A percentile compares a stretch with the other conserved stretches of the same genome.
Evolutionary conservation across 2,888 invertebrate genomes (phyloP).

Genomic region (Eupithecia centaureata): DNA sequence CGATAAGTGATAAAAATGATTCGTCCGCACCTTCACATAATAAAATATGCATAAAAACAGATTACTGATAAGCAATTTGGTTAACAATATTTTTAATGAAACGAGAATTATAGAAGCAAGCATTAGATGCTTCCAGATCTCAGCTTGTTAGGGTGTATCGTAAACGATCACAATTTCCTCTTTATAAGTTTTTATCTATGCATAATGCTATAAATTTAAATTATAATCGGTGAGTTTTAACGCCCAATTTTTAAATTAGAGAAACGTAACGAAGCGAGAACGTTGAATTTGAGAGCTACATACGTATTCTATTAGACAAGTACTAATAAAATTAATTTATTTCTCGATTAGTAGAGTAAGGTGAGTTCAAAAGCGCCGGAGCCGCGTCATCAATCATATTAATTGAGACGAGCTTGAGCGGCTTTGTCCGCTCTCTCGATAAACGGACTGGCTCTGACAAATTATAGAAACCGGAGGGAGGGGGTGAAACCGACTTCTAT

Average conservation of each 20-base stretch:
- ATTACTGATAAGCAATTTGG: constrained; percentile 50
- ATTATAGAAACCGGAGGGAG: constrained; percentile 57
- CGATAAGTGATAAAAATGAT: constrained; percentile 35
- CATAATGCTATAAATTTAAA: constrained; percentile 76
- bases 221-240: constrained; percentile 79
- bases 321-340: constrained; percentile 83
- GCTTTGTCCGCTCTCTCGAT: constrained; percentile 77
- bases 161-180: constrained; percentile 67
- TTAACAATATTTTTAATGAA: constrained; percentile 51
- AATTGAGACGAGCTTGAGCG: constrained; percentile 81
- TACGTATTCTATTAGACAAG: constrained; percentile 78
- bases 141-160: constrained; percentile 69
- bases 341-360: constrained; percentile 80
- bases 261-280: constrained; percentile 72
- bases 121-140: constrained; percentile 53
- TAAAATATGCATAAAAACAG: constrained; percentile 46
- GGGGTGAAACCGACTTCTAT: constrained; percentile 35
- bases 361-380: constrained; percentile 77
- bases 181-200: constrained; percentile 68
- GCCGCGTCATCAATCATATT: constrained; percentile 80
- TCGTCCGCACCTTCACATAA: constrained; percentile 28
- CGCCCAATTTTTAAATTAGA: constrained; percentile 79
- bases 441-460: constrained; percentile 65
- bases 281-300: constrained; percentile 56
- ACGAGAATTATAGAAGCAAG: constrained; percentile 53